Evolutionary conservation across 2,113 vertebrate genomes (phyloP).

Genomic region (Puma concolor): DNA sequence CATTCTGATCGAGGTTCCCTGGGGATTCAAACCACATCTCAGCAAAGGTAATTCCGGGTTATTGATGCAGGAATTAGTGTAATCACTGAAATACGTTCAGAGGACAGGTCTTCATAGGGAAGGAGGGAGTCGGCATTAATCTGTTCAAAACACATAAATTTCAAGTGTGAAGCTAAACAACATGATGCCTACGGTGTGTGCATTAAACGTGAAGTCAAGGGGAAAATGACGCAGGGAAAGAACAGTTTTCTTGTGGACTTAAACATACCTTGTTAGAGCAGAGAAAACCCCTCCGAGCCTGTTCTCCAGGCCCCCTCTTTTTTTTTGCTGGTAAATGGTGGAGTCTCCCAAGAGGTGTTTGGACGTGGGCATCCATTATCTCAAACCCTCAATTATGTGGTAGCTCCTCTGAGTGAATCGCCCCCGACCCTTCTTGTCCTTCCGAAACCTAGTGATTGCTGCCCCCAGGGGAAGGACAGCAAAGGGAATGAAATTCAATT

Average conservation of each 20-base stretch:
- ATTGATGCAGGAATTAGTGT: background rate
- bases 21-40: background rate
- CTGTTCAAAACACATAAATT: background rate
- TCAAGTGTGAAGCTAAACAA: background rate
- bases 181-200: rapidly evolving
- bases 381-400: background rate
- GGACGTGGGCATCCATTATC: background rate
- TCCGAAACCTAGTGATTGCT: background rate
- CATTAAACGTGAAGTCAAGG: background rate
- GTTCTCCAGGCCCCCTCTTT: no score
- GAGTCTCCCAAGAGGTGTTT: background rate
- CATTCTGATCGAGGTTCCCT: background rate
- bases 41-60: background rate
- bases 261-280: background rate
- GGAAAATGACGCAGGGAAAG: background rate
- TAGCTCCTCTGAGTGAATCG: background rate
- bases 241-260: background rate
- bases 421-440: background rate
- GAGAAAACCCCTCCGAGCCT: background rate
- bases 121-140: background rate
- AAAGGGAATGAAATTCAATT: slow-evolving; percentile 32
- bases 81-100: background rate
- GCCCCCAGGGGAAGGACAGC: background rate
- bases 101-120: background rate
- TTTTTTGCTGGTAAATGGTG: background rate